Conservation (phyloP, 2,113 vertebrate species). For the Gobio gobio region DNA sequence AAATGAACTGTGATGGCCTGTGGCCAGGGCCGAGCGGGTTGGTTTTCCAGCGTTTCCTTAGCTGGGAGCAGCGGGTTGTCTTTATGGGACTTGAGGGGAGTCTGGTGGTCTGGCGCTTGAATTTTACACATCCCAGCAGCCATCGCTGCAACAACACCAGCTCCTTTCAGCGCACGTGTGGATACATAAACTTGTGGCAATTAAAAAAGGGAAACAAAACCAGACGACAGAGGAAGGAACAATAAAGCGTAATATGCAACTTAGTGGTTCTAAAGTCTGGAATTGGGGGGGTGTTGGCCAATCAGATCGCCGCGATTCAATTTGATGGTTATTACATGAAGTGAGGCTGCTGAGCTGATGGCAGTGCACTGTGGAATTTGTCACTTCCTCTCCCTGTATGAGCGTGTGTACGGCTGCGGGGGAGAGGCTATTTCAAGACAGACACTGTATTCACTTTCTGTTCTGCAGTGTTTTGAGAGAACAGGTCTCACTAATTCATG, state of each 20-base stretch:
- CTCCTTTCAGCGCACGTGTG: constrained; percentile 24
- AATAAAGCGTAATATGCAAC: constrained; percentile 39
- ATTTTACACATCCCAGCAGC: constrained; percentile 51
- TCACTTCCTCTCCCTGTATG: constrained; percentile 56
- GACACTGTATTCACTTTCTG: constrained; percentile 23
- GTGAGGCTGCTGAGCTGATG: constrained; percentile 58
- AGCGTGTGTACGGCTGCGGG: constrained; percentile 26
- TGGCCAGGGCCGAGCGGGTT: neutral
- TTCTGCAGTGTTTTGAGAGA: constrained; percentile 37
- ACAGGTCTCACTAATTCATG: constrained; percentile 31
- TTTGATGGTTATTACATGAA: constrained; percentile 60
- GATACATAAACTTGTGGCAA: constrained; percentile 2
- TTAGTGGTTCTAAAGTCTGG: constrained; percentile 9
- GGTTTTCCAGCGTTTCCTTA: constrained; percentile 7
- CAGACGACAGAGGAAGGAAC: constrained; percentile 41
- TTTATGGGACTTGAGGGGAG: constrained; percentile 50
- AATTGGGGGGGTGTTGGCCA: neutral
- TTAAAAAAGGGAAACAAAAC: constrained; percentile 42
- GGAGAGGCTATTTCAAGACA: constrained; percentile 51
- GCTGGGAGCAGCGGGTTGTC: constrained; percentile 29
- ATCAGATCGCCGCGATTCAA: constrained; percentile 61
- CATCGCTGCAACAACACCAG: constrained; percentile 40
- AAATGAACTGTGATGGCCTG: neutral
- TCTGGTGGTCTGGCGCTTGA: constrained; percentile 45
- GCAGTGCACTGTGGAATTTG: constrained; percentile 67